Base-by-base conservation (phyloP, 2,113 vertebrate genomes). In the Donacobius atricapilla region DNA sequence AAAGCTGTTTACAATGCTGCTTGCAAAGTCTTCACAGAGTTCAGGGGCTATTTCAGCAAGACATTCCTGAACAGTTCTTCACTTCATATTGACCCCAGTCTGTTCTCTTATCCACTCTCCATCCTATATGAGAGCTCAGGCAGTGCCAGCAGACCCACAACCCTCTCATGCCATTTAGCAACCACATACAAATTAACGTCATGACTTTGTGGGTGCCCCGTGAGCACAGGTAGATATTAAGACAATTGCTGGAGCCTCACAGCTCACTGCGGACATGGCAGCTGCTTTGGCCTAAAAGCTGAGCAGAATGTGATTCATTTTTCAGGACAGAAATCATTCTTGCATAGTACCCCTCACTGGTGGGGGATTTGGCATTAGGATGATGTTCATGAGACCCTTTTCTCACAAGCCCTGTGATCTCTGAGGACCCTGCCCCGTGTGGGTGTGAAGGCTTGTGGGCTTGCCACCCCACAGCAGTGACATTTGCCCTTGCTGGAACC, bases 41-140 rank as follows among this genome's bases (percentile, higher is more conserved):
- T 86, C 63, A 68, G 56, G 39, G 51, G 30, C 71, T 92, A 20
- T 80, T 96, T 94, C 92, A 92, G 83, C 64, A 78, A 71, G 76
- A 68, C 33, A 40, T 81, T 92, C 76, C 93, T 60, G 47, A 92
- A 37, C 72, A 77, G 86, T 83, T 92, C 89, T 94, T 91, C 3
- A 3, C 40, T 89, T 68, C 11, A 2, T 54, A 21, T 6, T 75
- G 72, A 31, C 47, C 51, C 22, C 56, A 47, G 3, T 31, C 40
- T 66, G 4, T 71, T 83, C 51, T 65, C 27, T 78, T 39, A 15
- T 7, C 51, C 30, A 20, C 37, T 78, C 33, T 39, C 33, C 17
- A 9, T 39, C 47, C 73, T 87, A 1, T 22, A 16, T 18, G 19
- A 71, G 61, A 83, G 86, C 64, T 77, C 3, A 10, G 4, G 10